Conservation (phyloP, 1,140 invertebrate genomes). For the Drosophila saltans region DNA sequence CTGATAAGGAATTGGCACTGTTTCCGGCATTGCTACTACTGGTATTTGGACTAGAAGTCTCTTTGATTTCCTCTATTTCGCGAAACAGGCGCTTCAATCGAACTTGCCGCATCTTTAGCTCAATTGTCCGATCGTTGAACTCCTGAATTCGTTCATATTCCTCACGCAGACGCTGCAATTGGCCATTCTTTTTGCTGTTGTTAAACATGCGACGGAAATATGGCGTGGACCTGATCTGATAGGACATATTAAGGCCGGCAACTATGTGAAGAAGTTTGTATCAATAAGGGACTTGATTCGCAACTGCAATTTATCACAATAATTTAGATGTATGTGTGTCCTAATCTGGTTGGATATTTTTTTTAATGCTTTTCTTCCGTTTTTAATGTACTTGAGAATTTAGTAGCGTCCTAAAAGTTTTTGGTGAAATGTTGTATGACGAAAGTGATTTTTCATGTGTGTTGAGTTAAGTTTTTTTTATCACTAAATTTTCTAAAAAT, state of each 20-base stretch:
- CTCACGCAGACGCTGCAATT: conserved; percentile 66
- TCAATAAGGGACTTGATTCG: neutral
- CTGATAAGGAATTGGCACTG: neutral
- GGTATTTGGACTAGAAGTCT: conserved; percentile 2
- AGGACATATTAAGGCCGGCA: conserved; percentile 46
- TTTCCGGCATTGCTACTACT: neutral
- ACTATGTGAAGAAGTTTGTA: neutral
- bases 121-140: conserved; percentile 76
- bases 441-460: conserved; percentile 33
- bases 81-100: conserved; percentile 71
- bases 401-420: conserved; percentile 39
- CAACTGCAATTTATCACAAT: neutral
- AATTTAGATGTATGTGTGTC: neutral
- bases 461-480: conserved; percentile 25
- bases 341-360: neutral
- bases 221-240: conserved; percentile 76
- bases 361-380: neutral
- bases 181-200: conserved; percentile 69
- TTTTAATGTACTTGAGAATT: conserved; percentile 39
- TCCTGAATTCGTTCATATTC: conserved; percentile 76
- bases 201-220: conserved; percentile 70
- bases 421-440: conserved; percentile 6
- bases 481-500: neutral
- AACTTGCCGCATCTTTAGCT: conserved; percentile 76
- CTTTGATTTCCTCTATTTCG: conserved; percentile 75